These are phyloP conservation scores for Mastacembelus armatus DNA, from an alignment of 2,797 vertebrate species.

Conservation along the genomic window DNA sequence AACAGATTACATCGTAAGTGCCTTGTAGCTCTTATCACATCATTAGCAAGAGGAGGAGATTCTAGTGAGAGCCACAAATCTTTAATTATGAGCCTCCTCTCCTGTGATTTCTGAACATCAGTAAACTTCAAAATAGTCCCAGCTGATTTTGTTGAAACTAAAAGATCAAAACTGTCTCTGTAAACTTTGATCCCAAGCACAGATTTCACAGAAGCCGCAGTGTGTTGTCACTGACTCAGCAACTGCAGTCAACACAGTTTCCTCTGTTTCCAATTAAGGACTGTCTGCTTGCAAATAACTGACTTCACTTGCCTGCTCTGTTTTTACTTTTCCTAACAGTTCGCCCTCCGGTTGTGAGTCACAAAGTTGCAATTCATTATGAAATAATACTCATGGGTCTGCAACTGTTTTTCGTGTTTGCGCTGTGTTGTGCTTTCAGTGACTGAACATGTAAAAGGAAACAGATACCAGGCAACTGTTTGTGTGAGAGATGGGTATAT, in stretches of 20 bases:
- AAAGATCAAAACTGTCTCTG: no score
- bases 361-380: background rate
- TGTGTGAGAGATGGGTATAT: background rate
- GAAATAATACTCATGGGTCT: background rate
- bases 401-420: background rate
- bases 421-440: background rate
- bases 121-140: no score
- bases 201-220: constrained; percentile 2
- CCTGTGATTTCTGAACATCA: background rate
- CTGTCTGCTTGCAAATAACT: constrained; percentile 11
- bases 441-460: constrained; percentile 11
- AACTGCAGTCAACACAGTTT: constrained; percentile 1
- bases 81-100: constrained; percentile 20
- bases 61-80: background rate
- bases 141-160: no score
- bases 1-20: constrained; percentile 56
- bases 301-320: constrained; percentile 6
- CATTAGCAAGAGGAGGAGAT: constrained; percentile 1
- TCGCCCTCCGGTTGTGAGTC: background rate
- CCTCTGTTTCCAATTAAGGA: constrained; percentile 33
- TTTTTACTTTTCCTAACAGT: constrained; percentile 11
- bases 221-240: background rate
- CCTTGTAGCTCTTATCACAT: constrained; percentile 35
- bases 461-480: background rate
- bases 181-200: constrained; percentile 2